These are phyloP conservation scores for Patiria miniata DNA, from an alignment of 35 echinoderm and acorn worm species.

Conservation along the genomic window DNA sequence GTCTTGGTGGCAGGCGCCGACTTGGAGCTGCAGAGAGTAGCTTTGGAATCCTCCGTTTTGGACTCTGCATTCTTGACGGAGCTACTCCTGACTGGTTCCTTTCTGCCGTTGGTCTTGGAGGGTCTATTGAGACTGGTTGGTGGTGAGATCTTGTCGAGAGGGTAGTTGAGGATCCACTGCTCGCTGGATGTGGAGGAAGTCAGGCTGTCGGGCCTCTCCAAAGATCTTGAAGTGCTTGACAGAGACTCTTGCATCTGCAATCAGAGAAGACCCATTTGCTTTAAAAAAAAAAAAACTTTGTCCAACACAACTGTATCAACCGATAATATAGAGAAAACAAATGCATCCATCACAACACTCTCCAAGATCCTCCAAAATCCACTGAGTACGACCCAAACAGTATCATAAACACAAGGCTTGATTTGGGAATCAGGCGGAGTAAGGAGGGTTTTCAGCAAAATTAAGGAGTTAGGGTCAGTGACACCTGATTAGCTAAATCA, in stretches of 20 bases:
- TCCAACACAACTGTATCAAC: too few species aligned
- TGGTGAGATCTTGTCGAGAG: constrained; percentile 4
- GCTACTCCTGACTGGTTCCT: background rate
- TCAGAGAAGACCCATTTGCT: background rate
- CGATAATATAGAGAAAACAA: too few species aligned
- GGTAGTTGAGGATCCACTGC: constrained; percentile 66
- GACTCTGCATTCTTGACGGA: background rate
- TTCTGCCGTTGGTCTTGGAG: background rate
- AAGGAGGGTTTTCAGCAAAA: too few species aligned
- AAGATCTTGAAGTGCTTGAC: constrained; percentile 20
- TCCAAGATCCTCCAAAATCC: too few species aligned
- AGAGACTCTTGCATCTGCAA: constrained; percentile 54
- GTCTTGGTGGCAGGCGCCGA: background rate
- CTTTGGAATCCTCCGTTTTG: background rate
- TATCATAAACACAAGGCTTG: too few species aligned
- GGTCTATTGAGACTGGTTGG: background rate
- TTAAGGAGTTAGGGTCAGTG: too few species aligned
- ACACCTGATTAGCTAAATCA: too few species aligned
- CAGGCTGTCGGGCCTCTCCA: constrained; percentile 48
- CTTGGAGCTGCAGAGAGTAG: background rate
- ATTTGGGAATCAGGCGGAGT: too few species aligned
- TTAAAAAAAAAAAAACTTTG: too few species aligned
- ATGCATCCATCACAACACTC: too few species aligned
- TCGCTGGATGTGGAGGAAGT: constrained; percentile 65
- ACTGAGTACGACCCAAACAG: too few species aligned